These are phyloP conservation scores for Petromus typicus DNA, from an alignment of 2,113 vertebrate genomes.

Conservation along the genomic window DNA sequence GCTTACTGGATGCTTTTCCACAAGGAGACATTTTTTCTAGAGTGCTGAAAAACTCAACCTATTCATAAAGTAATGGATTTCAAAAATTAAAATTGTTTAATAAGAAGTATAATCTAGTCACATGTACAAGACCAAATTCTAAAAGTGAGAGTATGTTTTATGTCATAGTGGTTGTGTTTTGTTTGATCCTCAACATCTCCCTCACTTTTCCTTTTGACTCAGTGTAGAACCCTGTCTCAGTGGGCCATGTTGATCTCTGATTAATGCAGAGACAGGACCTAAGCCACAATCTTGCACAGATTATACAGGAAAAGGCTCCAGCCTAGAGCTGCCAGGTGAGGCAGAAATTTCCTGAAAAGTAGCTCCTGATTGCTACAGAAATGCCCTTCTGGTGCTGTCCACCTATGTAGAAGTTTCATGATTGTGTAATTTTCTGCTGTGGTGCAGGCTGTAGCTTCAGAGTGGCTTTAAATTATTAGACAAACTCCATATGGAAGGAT, in stretches of 20 bases:
- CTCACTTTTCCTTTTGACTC: not conserved
- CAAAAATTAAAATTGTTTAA: not conserved
- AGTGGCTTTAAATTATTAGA: not conserved
- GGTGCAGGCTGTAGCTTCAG: not conserved
- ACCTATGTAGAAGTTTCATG: not conserved
- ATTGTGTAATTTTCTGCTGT: not conserved
- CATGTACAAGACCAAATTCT: not conserved
- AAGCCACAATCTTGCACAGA: not conserved
- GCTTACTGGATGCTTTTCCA: not conserved
- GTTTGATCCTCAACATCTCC: not conserved
- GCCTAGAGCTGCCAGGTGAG: not conserved
- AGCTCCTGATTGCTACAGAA: not conserved
- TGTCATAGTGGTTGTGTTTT: not conserved
- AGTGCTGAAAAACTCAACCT: not conserved
- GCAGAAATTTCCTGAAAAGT: not conserved
- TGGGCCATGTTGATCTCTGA: not conserved
- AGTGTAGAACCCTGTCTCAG: not conserved
- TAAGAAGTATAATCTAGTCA: not conserved
- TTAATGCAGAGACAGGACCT: not conserved
- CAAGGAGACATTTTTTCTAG: not conserved
- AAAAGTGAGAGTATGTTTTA: not conserved
- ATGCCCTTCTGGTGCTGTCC: not conserved
- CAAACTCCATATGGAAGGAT: not conserved
- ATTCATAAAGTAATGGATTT: conserved; percentile 21
- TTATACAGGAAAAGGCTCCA: not conserved